Conservation (phyloP, 2,113 vertebrate species). For the Origma solitaria region DNA sequence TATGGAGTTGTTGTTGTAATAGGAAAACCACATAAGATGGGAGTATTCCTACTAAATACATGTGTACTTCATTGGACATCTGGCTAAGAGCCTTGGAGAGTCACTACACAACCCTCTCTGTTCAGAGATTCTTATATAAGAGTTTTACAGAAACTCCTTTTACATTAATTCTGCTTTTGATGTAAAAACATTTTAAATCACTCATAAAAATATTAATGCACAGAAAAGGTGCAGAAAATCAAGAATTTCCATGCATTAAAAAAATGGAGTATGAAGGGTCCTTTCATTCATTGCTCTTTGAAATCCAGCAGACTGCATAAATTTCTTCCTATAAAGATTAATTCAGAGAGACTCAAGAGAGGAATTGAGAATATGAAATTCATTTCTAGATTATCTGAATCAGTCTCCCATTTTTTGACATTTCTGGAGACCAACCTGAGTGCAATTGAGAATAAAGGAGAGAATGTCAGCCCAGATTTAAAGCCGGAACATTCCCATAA, state of each 20-base stretch:
- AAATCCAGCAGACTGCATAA: background rate
- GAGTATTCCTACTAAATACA: background rate
- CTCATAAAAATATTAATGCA: background rate
- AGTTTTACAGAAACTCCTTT: background rate
- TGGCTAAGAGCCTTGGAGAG: background rate
- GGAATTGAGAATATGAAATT: background rate
- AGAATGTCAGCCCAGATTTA: background rate
- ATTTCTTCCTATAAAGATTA: background rate
- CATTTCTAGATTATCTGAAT: background rate
- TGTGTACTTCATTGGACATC: background rate
- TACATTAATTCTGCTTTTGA: background rate
- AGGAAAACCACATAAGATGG: accelerated
- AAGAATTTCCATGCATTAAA: background rate
- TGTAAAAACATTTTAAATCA: background rate
- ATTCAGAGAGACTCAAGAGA: background rate
- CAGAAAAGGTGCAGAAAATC: background rate
- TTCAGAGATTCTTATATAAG: background rate
- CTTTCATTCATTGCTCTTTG: background rate
- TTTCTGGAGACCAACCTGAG: background rate
- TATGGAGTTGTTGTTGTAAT: background rate
- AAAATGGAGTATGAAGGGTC: background rate
- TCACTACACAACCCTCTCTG: background rate
- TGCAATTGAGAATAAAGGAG: background rate
- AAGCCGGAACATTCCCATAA: background rate
- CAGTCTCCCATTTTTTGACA: background rate